Base-by-base conservation (phyloP, 2,888 invertebrate genomes). In the Hemithea aestivaria region DNA sequence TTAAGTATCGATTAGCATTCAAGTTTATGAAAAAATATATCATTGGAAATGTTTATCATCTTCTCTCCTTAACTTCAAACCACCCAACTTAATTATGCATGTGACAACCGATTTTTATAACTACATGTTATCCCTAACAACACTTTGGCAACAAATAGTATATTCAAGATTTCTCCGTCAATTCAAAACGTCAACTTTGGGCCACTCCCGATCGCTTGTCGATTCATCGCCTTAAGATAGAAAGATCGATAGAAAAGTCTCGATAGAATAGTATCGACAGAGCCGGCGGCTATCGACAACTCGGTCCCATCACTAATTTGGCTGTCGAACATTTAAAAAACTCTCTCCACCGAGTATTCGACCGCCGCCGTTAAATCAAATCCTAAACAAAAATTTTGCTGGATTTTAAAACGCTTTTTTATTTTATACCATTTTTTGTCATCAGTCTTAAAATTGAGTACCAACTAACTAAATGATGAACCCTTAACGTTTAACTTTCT, bases 401-500 rank as follows among this genome's bases (percentile, higher is more conserved):
- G 68, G 64, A 61, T 58, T 65, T 73, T 70, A 5, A 12, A 6
- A 6, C 11, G 20, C 25, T 53, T 50, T 58, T 62, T 69, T 62
- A 59, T 58, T 62, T 72, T 74, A 67, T 61, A 67, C 66, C 49
- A 58, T 66, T 75, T 81, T 80, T 66, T 76, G 79, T 82, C 77
- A 82, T 88, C 88, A 88, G 88, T 88, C 88, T 88, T 88, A 87
- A 87, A 85, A 85, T 88, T 88, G 87, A 87, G 87, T 85, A 87
- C 80, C 72, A 73, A 82, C 85, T 87, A 83, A 81, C 71, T 81
- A 83, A 79, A 82, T 80, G 74, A 80, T 76, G 75, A 83, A 76
- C 64, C 63, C 82, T 80, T 82, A 82, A 59, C 67, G 74, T 79
- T 79, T 67, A 70, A 53, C 69, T 72, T 64, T 62, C 80, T 85